phyloP scores from a whole-genome alignment of 1,140 invertebrate species.

The Temnothorax nylanderi region DNA sequence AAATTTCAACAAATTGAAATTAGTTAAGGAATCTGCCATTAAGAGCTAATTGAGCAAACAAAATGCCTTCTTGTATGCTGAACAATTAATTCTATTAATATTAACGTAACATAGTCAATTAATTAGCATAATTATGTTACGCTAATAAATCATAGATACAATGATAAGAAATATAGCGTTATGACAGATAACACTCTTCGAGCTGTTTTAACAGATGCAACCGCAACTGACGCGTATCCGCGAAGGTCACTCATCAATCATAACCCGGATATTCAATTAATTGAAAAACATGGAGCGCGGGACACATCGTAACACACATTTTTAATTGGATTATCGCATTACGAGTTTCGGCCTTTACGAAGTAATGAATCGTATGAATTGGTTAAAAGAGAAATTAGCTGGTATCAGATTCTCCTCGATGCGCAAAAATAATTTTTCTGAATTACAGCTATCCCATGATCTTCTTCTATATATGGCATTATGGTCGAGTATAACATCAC shows the following conservation, averaged over 20 bases:
- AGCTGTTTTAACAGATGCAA: not conserved
- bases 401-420: not conserved
- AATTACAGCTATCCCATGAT: not conserved
- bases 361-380: not conserved
- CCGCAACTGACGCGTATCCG: not conserved
- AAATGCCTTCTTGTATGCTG: not conserved
- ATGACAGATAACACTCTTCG: not conserved
- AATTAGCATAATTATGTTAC: not conserved
- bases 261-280: constrained; percentile 34
- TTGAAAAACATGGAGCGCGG: not conserved
- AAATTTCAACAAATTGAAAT: not conserved
- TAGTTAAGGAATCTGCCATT: not conserved
- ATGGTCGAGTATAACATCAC: not conserved
- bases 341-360: not conserved
- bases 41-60: not conserved
- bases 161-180: not conserved
- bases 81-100: constrained; percentile 2
- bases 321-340: constrained; percentile 18
- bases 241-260: constrained; percentile 17
- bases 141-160: not conserved
- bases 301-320: not conserved
- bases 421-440: constrained; percentile 7
- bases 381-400: not conserved
- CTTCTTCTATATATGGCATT: not conserved
- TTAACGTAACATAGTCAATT: not conserved